Evolutionary conservation across 2,113 vertebrate species (phyloP).

Genomic region (Kryptolebias marmoratus): DNA sequence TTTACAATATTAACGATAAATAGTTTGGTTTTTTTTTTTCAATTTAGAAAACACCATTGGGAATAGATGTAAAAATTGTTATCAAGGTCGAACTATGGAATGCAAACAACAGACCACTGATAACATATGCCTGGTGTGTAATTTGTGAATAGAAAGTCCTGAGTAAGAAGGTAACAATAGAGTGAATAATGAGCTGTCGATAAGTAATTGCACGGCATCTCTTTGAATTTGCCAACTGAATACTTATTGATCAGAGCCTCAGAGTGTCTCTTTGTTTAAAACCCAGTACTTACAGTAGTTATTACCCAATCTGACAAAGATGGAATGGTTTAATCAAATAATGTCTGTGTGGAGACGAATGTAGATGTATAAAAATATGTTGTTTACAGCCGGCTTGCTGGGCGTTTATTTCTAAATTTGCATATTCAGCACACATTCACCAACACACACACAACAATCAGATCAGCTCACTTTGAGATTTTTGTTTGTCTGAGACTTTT

Average conservation of each 20-base stretch:
- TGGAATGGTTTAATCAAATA: conserved; percentile 8
- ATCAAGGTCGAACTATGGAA: not conserved
- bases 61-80: not conserved
- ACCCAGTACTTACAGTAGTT: not conserved
- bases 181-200: not conserved
- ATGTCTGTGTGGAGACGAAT: not conserved
- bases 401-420: not conserved
- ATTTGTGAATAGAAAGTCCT: not conserved
- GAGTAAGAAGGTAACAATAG: not conserved
- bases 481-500: conserved; percentile 3
- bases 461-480: not conserved
- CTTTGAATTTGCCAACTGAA: not conserved
- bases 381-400: not conserved
- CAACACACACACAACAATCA: not conserved
- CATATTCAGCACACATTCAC: not conserved
- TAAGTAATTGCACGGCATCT: not conserved
- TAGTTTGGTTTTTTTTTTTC: not conserved
- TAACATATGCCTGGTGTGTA: not conserved
- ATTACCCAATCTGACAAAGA: not conserved
- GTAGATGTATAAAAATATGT: not conserved
- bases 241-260: not conserved
- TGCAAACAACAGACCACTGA: not conserved
- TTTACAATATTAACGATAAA: not conserved
- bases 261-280: not conserved
- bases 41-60: not conserved